These are phyloP conservation scores for Drosophila athabasca DNA, from an alignment of 1,140 invertebrate genomes.

Conservation along the genomic window DNA sequence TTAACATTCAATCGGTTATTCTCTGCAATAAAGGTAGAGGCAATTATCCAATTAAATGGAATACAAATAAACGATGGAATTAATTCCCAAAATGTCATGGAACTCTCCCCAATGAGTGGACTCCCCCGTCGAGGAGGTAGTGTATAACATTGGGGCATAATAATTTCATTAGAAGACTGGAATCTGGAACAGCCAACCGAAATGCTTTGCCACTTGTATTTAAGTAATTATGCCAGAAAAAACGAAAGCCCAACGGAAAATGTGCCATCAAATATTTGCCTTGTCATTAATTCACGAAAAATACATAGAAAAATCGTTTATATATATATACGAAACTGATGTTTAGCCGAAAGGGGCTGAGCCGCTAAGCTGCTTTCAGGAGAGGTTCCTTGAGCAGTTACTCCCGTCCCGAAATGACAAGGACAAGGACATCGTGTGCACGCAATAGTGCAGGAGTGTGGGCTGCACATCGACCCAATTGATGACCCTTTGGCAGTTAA, in stretches of 20 bases:
- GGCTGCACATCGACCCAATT: constrained; percentile 60
- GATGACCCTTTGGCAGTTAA: constrained; percentile 68
- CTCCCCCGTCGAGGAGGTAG: background rate
- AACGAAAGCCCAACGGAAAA: constrained; percentile 20
- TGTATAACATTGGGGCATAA: constrained; percentile 13
- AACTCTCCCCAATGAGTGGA: too few species aligned
- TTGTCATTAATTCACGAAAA: constrained; percentile 35
- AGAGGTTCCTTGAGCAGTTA: too few species aligned
- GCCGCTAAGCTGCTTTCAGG: constrained; percentile 29
- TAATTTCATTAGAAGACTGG: constrained; percentile 37
- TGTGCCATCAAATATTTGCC: constrained; percentile 34
- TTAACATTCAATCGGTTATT: too few species aligned
- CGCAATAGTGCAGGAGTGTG: constrained; percentile 12
- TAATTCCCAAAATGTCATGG: too few species aligned
- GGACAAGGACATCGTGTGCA: constrained; percentile 31
- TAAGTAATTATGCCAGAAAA: constrained; percentile 67
- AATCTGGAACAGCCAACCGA: constrained; percentile 47
- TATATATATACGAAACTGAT: constrained; percentile 16
- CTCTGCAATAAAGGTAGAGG: too few species aligned
- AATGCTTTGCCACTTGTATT: constrained; percentile 74
- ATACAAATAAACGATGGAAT: too few species aligned
- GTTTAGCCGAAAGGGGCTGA: constrained; percentile 13
- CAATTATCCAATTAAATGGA: too few species aligned
- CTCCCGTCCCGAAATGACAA: constrained; percentile 4
- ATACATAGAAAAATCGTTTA: constrained; percentile 7